Percentiles rank a stretch among this genome's conserved stretches.
phyloP scores from a whole-genome alignment of 2,113 vertebrate genomes.

The Gracilinanus agilis region DNA sequence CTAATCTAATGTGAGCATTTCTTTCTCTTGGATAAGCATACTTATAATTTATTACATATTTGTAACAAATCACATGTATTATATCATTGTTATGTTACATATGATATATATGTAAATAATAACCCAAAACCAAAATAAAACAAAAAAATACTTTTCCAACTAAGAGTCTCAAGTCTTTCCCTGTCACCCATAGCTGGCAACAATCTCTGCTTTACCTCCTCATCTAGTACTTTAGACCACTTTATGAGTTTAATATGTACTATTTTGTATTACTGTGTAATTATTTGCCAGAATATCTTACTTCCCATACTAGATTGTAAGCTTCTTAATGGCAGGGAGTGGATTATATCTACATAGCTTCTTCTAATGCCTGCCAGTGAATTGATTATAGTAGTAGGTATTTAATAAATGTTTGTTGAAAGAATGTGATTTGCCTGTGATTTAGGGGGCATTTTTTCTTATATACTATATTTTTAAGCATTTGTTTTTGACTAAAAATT shows the following conservation, averaged over 20 bases:
- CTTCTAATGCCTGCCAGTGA: not conserved
- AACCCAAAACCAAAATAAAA: too few species aligned
- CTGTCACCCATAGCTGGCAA: not conserved
- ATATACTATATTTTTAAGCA: not conserved
- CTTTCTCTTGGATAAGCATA: too few species aligned
- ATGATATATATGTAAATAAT: too few species aligned
- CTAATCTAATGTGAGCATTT: too few species aligned
- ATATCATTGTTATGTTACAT: too few species aligned
- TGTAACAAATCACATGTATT: too few species aligned
- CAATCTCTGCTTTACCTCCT: not conserved
- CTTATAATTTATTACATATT: too few species aligned
- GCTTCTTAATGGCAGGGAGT: not conserved
- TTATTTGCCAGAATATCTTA: not conserved
- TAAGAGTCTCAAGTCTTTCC: not conserved
- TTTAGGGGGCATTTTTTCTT: constrained; percentile 15
- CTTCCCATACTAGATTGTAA: not conserved
- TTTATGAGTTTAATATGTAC: not conserved
- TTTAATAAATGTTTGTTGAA: constrained; percentile 4
- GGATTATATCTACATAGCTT: not conserved
- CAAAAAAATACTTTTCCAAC: not conserved
- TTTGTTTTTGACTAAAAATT: not conserved
- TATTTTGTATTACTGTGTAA: not conserved
- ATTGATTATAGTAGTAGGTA: constrained; percentile 30
- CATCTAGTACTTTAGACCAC: not conserved
- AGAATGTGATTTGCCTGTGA: constrained; percentile 28